Base-by-base conservation (phyloP, 2,888 invertebrate species). In the Panorpa germanica region DNA sequence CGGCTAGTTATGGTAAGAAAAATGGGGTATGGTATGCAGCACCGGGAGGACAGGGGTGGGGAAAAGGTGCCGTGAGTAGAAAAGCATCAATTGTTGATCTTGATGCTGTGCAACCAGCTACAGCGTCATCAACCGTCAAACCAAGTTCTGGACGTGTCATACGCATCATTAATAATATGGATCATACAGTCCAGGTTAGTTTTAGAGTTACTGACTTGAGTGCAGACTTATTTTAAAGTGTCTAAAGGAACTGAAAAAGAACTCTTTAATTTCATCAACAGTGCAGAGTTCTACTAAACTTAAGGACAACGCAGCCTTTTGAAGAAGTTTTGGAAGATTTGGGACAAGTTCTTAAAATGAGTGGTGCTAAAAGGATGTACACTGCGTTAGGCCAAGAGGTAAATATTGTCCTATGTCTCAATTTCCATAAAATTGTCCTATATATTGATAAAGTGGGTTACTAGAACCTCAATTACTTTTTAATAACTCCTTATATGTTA, bases 251-350 rank as follows among this genome's bases (percentile, higher is more conserved):
- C 20, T 19, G n/a, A 8, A 19, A 8, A 19, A 19, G n/a, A 7
- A 8, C 20, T 19, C 20, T 8, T 8, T 19, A 19, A 19, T 9
- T 9, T 8, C 9, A 19, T 19, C 9, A 19, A 8, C 60, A 86
- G 81, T 85, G 86, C 50, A 78, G 86, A 37, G 86, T 93, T 28
- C 59, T 93, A 40, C 59, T 93, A 37, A 93, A 93, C 50, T 67
- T 91, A 42, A 72, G 85, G 38, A 91, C 91, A 11, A 76, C 82
- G 17, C 90, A 91, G 47, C 85, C 86, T 1, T 93, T 90, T 49
- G 91, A 91, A 55, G 90, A 91, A 48, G 85, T 93, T 18, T 60
- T 93, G 33, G 80, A 80, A 50, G 91, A 93, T 55, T 65, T 93
- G 45, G 90, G 90, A 25, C 82, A 85, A 59, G 85, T 90, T 26